Evolutionary conservation across 2,888 invertebrate species (phyloP).

Genomic region (Mythimna lalbum): DNA sequence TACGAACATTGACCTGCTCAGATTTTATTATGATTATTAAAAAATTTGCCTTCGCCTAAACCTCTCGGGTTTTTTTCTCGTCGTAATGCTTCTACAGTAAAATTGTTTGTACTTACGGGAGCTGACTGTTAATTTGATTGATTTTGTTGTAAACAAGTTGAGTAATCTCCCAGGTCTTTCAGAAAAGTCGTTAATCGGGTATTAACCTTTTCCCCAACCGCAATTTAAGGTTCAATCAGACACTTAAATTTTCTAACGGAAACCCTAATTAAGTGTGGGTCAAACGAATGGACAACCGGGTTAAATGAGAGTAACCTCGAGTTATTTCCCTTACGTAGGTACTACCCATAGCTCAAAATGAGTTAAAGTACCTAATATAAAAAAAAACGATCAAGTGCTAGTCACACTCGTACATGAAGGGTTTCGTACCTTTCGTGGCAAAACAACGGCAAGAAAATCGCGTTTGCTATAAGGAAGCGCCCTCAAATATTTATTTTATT

Average conservation of each 20-base stretch:
- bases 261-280: background rate
- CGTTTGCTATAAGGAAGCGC: too few species aligned
- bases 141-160: conserved; percentile 11
- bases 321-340: background rate
- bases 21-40: background rate
- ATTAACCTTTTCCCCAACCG: conserved; percentile 23
- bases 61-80: too few species aligned
- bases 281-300: background rate
- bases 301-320: background rate
- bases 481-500: too few species aligned
- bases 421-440: too few species aligned
- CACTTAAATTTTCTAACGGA: background rate
- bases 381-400: background rate
- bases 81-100: background rate
- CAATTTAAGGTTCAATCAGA: conserved; percentile 13
- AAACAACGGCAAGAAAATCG: too few species aligned
- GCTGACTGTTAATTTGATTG: background rate
- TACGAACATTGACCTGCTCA: background rate
- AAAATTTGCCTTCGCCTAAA: background rate
- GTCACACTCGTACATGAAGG: too few species aligned
- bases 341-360: background rate
- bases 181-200: conserved; percentile 11
- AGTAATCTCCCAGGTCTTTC: conserved; percentile 13
- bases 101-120: background rate
- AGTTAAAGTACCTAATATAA: background rate